Evolutionary conservation across 1,140 invertebrate species (phyloP).

Genomic region (Leptopilina boulardi): DNA sequence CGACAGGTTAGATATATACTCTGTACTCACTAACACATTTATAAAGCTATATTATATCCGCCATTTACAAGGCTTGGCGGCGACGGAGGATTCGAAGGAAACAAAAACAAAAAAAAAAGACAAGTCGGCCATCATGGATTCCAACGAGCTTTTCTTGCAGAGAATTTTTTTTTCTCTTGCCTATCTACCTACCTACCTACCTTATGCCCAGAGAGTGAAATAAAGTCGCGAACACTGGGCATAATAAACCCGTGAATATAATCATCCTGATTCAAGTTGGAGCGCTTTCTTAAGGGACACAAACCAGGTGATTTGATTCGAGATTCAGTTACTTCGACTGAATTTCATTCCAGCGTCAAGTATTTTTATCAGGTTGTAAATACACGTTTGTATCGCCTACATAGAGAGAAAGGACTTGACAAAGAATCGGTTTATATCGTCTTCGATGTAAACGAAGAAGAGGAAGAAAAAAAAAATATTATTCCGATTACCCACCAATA

Average conservation of each 20-base stretch:
- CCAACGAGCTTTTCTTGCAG: slow-evolving; percentile 54
- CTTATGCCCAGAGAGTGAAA: slow-evolving; percentile 52
- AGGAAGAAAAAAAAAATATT: background rate
- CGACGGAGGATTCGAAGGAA: slow-evolving; percentile 7
- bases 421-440: slow-evolving; percentile 28
- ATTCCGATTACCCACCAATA: background rate
- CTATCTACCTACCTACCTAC: slow-evolving; percentile 40
- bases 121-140: slow-evolving; percentile 58
- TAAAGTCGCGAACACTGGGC: slow-evolving; percentile 59
- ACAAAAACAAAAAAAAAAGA: slow-evolving; percentile 48
- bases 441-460: background rate
- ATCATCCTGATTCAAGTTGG: slow-evolving; percentile 67
- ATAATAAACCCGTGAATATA: slow-evolving; percentile 72
- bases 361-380: slow-evolving; percentile 32
- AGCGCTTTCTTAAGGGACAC: slow-evolving; percentile 41
- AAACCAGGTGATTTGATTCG: slow-evolving; percentile 37
- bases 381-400: slow-evolving; percentile 32
- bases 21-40: background rate
- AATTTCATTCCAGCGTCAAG: slow-evolving; percentile 16
- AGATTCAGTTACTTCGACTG: slow-evolving; percentile 38
- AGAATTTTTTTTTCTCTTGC: no score
- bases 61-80: slow-evolving; percentile 47
- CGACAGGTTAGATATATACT: slow-evolving; percentile 38
- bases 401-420: slow-evolving; percentile 12
- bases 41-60: background rate